Percentiles rank a stretch among this genome's conserved stretches.
Evolutionary conservation across 1,140 invertebrate species (phyloP).

Genomic region (Zaprionus nigranus): DNA sequence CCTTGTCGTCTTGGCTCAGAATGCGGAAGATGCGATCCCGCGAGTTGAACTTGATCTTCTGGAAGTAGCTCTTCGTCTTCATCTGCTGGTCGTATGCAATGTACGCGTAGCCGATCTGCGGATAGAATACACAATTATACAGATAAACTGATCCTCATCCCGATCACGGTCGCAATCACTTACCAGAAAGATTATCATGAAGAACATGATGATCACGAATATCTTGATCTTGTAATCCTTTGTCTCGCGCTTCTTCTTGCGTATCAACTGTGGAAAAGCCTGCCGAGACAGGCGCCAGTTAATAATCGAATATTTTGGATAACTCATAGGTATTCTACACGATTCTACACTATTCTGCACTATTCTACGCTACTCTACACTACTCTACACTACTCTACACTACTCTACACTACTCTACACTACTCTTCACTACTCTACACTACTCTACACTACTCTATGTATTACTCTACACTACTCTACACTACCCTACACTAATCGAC

Average conservation of each 20-base stretch:
- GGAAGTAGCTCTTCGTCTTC: slow-evolving; percentile 91
- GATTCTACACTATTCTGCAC: too few species aligned
- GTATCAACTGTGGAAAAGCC: slow-evolving; percentile 86
- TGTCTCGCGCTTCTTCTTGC: slow-evolving; percentile 87
- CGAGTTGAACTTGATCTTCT: slow-evolving; percentile 93
- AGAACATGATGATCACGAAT: slow-evolving; percentile 92
- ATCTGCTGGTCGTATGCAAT: slow-evolving; percentile 93
- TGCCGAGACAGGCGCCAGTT: slow-evolving; percentile 7
- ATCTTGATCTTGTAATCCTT: slow-evolving; percentile 90
- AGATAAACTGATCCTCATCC: too few species aligned
- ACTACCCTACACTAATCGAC: background rate
- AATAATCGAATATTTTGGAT: background rate
- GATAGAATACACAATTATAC: background rate
- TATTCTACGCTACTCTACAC: too few species aligned
- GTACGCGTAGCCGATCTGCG: slow-evolving; percentile 90
- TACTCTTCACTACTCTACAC: too few species aligned
- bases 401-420: too few species aligned
- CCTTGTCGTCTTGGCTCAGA: slow-evolving; percentile 88
- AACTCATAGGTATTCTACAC: background rate
- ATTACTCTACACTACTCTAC: background rate
- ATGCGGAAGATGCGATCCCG: slow-evolving; percentile 90
- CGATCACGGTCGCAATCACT: slow-evolving; percentile 28
- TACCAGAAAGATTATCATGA: slow-evolving; percentile 90
- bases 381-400: too few species aligned
- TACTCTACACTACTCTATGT: too few species aligned